Conservation (phyloP, 2,888 invertebrate species). For the Horisme vitalbata region DNA sequence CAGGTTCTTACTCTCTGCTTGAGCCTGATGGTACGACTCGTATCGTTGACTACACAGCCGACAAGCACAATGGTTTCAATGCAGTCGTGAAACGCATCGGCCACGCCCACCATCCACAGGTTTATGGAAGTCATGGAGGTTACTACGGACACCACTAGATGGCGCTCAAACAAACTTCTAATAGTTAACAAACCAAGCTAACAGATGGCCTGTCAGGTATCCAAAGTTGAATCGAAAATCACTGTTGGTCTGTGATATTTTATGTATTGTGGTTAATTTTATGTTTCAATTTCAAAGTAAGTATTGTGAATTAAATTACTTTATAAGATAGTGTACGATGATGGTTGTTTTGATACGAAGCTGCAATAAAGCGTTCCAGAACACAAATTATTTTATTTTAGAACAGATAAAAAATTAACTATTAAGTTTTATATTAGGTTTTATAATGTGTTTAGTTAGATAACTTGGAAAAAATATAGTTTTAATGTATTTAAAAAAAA, state of each 20-base stretch:
- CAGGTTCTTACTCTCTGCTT: slow-evolving; percentile 77
- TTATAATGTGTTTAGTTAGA: no score
- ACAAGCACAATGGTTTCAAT: slow-evolving; percentile 76
- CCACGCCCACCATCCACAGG: slow-evolving; percentile 72
- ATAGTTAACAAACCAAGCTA: slow-evolving; percentile 31
- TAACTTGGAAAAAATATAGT: slow-evolving; percentile 5
- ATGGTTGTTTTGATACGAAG: slow-evolving; percentile 45
- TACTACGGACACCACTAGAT: slow-evolving; percentile 72
- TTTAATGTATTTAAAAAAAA: no score
- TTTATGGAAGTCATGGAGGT: slow-evolving; percentile 57
- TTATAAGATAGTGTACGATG: slow-evolving; percentile 36
- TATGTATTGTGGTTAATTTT: slow-evolving; percentile 34
- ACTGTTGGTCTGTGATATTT: slow-evolving; percentile 59
- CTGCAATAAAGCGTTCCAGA: slow-evolving; percentile 37
- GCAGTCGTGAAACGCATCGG: slow-evolving; percentile 79
- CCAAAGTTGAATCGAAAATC: slow-evolving; percentile 26
- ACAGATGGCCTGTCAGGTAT: slow-evolving; percentile 49
- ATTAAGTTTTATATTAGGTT: background rate
- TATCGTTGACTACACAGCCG: slow-evolving; percentile 78
- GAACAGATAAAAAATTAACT: background rate
- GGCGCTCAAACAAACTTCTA: slow-evolving; percentile 36
- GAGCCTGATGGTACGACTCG: slow-evolving; percentile 79
- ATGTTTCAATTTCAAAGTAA: slow-evolving; percentile 19
- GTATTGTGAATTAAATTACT: slow-evolving; percentile 34
- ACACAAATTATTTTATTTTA: no score